Evolutionary conservation across 2,113 vertebrate genomes (phyloP).

Genomic region (Crotalus horridus): DNA sequence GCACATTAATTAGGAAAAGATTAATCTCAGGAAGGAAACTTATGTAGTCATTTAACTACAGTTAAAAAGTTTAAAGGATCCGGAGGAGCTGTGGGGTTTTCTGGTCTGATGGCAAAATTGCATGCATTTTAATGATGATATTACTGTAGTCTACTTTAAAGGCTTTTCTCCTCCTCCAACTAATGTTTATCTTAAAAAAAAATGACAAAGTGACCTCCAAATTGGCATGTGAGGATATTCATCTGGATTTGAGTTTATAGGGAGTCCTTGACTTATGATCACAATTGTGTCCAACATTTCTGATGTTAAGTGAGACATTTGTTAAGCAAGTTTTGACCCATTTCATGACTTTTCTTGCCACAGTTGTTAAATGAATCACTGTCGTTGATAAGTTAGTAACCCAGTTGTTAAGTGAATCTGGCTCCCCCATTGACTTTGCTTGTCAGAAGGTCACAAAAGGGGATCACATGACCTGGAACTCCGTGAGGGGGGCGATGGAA

Average conservation of each 20-base stretch:
- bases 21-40: not conserved
- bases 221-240: not conserved
- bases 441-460: too few relatives aligned
- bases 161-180: not conserved
- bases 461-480: too few relatives aligned
- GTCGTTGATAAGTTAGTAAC: too few relatives aligned
- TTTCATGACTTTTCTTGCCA: too few relatives aligned
- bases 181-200: not conserved
- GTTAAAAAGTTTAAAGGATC: not conserved
- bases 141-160: not conserved
- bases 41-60: not conserved
- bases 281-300: too few relatives aligned
- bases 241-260: not conserved
- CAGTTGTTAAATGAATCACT: too few relatives aligned
- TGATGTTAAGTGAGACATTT: too few relatives aligned
- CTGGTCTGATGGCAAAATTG: not conserved
- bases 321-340: too few relatives aligned
- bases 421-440: too few relatives aligned
- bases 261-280: too few relatives aligned
- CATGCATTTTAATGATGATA: not conserved
- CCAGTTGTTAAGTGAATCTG: too few relatives aligned
- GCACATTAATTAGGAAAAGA: conserved; percentile 9
- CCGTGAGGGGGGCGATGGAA: too few relatives aligned
- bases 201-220: not conserved
- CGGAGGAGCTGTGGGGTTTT: not conserved